Evolutionary conservation across 2,888 invertebrate genomes (phyloP).

Genomic region (Trachelus stipa): DNA sequence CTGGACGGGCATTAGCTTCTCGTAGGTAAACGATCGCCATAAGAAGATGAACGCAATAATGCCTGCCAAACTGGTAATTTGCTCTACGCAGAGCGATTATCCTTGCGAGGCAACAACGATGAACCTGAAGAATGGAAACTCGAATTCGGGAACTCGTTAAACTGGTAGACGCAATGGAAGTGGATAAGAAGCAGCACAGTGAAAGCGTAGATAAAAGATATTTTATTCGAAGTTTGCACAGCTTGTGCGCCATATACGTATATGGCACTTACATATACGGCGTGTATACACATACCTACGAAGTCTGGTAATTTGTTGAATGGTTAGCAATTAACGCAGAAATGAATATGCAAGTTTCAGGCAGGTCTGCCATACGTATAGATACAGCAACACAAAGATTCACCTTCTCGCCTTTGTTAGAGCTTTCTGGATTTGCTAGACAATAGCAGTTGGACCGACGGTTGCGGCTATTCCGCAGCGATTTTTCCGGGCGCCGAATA

Average conservation of each 20-base stretch:
- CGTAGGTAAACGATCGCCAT: background rate
- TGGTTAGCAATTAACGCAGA: constrained; percentile 26
- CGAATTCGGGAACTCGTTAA: background rate
- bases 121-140: background rate
- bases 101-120: constrained; percentile 8
- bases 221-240: constrained; percentile 7
- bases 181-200: background rate
- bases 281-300: background rate
- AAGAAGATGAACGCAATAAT: background rate
- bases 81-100: constrained; percentile 43
- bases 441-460: constrained; percentile 34
- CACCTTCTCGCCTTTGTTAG: constrained; percentile 31
- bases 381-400: background rate
- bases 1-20: background rate
- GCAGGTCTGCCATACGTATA: background rate
- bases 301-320: constrained; percentile 38
- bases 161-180: background rate
- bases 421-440: constrained; percentile 40
- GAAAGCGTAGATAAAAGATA: constrained; percentile 5
- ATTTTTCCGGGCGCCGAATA: constrained; percentile 44
- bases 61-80: constrained; percentile 36
- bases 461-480: constrained; percentile 37
- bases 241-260: constrained; percentile 12
- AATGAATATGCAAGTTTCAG: background rate
- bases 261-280: background rate